These are phyloP conservation scores for Terebella lapidaria DNA, from an alignment of 2,888 invertebrate genomes.

Conservation along the genomic window DNA sequence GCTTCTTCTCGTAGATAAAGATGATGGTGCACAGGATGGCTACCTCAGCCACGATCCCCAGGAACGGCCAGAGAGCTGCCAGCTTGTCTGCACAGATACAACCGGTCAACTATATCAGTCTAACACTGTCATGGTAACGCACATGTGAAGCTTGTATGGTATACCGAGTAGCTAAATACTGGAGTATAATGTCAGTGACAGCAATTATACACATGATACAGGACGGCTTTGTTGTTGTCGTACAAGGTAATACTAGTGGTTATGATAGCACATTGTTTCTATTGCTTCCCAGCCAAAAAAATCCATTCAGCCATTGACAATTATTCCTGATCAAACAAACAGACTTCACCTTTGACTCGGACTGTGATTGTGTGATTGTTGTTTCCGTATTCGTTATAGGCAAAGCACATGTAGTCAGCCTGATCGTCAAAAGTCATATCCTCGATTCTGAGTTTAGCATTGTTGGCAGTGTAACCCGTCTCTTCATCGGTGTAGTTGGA, in stretches of 20 bases:
- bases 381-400: slow-evolving; percentile 43
- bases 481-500: slow-evolving; percentile 37
- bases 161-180: too few species aligned
- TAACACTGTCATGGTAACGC: too few species aligned
- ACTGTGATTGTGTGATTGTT: slow-evolving; percentile 58
- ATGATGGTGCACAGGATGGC: slow-evolving; percentile 89
- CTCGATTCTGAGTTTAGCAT: slow-evolving; percentile 64
- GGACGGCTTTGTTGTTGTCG: too few species aligned
- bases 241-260: too few species aligned
- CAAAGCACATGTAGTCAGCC: slow-evolving; percentile 66
- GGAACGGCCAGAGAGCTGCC: slow-evolving; percentile 95
- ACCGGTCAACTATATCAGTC: too few species aligned
- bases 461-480: slow-evolving; percentile 49
- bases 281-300: too few species aligned
- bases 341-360: slow-evolving; percentile 84
- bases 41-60: slow-evolving; percentile 94
- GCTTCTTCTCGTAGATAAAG: slow-evolving; percentile 91
- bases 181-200: too few species aligned
- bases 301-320: too few species aligned
- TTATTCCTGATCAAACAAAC: too few species aligned
- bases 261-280: too few species aligned
- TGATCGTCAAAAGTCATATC: slow-evolving; percentile 66
- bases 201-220: too few species aligned
- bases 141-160: too few species aligned
- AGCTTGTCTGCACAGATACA: slow-evolving; percentile 66